These are phyloP conservation scores for Anagrus nilaparvatae DNA, from an alignment of 1,140 invertebrate species.

Conservation along the genomic window DNA sequence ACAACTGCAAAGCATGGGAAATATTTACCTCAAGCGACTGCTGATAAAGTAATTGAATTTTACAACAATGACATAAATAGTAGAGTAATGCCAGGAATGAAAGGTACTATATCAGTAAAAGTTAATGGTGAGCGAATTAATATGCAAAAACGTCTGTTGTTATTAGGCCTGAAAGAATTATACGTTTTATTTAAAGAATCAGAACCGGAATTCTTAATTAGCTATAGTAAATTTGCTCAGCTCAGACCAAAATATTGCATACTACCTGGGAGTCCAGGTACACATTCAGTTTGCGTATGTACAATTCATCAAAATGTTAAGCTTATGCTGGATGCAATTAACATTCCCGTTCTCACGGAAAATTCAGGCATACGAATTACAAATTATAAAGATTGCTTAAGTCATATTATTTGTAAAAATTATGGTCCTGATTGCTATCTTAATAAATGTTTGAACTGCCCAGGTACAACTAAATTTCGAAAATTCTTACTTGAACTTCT, in stretches of 20 bases:
- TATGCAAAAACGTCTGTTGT: neutral
- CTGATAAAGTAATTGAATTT: neutral
- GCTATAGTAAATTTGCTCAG: slow-evolving; percentile 31
- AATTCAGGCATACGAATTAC: neutral
- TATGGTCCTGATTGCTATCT: neutral
- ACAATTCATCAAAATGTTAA: slow-evolving; percentile 13
- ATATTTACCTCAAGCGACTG: neutral
- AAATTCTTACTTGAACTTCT: neutral
- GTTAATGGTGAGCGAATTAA: neutral
- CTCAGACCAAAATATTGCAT: slow-evolving; percentile 30
- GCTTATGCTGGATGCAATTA: slow-evolving; percentile 6
- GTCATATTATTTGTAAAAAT: neutral
- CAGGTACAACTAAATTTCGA: neutral
- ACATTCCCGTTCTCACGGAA: neutral
- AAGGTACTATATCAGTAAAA: neutral
- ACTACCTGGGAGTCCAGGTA: slow-evolving; percentile 8
- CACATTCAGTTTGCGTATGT: slow-evolving; percentile 9
- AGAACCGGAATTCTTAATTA: neutral
- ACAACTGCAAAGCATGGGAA: neutral
- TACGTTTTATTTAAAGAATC: slow-evolving; percentile 2
- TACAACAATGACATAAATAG: neutral
- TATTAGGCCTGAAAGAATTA: slow-evolving; percentile 1
- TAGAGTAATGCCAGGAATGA: neutral
- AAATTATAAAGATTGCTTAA: slow-evolving; percentile 10
- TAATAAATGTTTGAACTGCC: neutral